Conservation (phyloP, 92 coral and sea anemone species). For the Epizoanthus rinbou region DNA sequence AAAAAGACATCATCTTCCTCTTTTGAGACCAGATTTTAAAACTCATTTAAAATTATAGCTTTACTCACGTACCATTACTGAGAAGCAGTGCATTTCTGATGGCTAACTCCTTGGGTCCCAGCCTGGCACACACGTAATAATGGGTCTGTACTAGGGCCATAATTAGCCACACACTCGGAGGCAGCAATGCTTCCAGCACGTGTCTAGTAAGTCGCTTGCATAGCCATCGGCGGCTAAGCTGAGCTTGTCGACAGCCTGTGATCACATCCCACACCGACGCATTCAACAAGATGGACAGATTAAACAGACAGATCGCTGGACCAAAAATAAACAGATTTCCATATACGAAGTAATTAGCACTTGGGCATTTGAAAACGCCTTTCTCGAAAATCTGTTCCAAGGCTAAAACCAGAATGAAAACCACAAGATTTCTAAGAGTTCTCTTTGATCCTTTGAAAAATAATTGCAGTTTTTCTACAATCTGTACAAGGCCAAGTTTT, state of each 20-base stretch:
- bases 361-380: conserved; percentile 58
- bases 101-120: conserved; percentile 56
- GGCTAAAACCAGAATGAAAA: conserved; percentile 49
- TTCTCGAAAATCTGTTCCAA: conserved; percentile 64
- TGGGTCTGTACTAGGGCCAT: conserved; percentile 59
- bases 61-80: conserved; percentile 5
- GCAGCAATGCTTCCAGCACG: conserved; percentile 51
- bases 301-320: conserved; percentile 58
- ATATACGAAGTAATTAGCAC: conserved; percentile 23
- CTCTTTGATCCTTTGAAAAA: conserved; percentile 39
- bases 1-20: no score
- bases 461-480: background rate
- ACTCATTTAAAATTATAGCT: no score
- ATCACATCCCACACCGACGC: conserved; percentile 54
- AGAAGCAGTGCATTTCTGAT: conserved; percentile 35
- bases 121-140: conserved; percentile 55
- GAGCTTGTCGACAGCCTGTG: conserved; percentile 56
- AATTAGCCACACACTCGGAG: conserved; percentile 60
- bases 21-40: no score
- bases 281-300: conserved; percentile 51
- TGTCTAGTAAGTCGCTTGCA: conserved; percentile 34
- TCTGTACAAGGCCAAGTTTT: no score
- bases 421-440: conserved; percentile 51
- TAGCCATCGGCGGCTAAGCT: conserved; percentile 43
- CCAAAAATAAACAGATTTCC: conserved; percentile 56